phyloP scores from a whole-genome alignment of 2,113 vertebrate genomes.

The Phaethornis superciliosus region DNA sequence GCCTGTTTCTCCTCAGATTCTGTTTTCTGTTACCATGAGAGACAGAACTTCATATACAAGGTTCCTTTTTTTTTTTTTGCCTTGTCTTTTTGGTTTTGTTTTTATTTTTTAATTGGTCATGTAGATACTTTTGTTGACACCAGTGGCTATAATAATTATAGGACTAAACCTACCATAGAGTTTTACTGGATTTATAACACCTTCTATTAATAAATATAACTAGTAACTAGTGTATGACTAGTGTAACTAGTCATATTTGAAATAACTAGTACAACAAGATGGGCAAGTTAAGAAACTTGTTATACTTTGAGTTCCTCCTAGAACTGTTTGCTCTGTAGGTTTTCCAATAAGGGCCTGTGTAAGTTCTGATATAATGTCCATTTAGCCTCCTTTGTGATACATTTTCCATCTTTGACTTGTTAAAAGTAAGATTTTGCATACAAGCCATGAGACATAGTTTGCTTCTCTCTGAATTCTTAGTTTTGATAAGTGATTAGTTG shows the following conservation, averaged over 20 bases:
- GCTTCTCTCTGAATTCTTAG: neutral
- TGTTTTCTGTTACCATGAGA: neutral
- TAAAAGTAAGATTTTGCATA: neutral
- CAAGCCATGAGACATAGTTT: neutral
- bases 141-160: neutral
- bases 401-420: neutral
- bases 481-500: neutral
- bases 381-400: neutral
- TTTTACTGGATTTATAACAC: neutral
- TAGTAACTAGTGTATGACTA: too few species aligned
- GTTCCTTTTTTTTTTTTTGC: neutral
- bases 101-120: neutral
- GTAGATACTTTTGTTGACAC: neutral
- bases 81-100: fast-evolving
- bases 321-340: neutral
- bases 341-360: neutral
- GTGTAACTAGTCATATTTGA: neutral
- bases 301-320: fast-evolving
- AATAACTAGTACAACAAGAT: neutral
- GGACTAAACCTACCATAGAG: neutral
- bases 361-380: neutral
- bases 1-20: neutral
- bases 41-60: neutral
- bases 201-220: neutral
- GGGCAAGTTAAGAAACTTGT: neutral